Conservation (phyloP, 2,113 vertebrate genomes). For the Hucho hucho region DNA sequence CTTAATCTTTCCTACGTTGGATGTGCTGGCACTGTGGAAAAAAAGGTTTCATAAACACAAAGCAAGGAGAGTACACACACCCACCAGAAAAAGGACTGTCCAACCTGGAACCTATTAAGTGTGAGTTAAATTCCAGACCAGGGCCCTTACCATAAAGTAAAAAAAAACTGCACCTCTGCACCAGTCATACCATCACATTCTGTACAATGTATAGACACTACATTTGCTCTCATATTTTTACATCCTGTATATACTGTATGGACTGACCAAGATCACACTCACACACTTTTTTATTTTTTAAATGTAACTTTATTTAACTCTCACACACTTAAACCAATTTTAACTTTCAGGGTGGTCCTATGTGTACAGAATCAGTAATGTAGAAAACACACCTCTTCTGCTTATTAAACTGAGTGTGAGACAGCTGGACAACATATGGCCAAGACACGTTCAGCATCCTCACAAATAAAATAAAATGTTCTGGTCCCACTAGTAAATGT, state of each 20-base stretch:
- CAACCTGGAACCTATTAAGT: too few species aligned
- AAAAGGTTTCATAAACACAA: background rate
- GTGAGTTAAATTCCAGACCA: background rate
- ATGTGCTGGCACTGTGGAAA: conserved; percentile 83
- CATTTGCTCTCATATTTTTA: background rate
- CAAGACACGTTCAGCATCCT: background rate
- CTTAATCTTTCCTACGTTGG: conserved; percentile 92
- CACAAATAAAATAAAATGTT: too few species aligned
- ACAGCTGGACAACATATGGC: background rate
- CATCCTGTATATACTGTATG: background rate
- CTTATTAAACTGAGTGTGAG: background rate
- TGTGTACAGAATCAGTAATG: background rate
- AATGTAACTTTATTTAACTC: background rate
- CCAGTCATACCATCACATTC: background rate
- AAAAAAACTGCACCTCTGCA: background rate
- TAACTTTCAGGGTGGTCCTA: background rate
- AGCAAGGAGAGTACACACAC: background rate
- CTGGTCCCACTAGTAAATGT: too few species aligned
- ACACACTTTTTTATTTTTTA: background rate
- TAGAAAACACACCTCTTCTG: background rate
- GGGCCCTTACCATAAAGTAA: background rate
- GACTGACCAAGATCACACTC: background rate
- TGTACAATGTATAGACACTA: background rate
- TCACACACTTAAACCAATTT: background rate
- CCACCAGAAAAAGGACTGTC: background rate